Evolutionary conservation across 2,113 vertebrate species (phyloP).

Genomic region (Herpetotheres cachinnans): DNA sequence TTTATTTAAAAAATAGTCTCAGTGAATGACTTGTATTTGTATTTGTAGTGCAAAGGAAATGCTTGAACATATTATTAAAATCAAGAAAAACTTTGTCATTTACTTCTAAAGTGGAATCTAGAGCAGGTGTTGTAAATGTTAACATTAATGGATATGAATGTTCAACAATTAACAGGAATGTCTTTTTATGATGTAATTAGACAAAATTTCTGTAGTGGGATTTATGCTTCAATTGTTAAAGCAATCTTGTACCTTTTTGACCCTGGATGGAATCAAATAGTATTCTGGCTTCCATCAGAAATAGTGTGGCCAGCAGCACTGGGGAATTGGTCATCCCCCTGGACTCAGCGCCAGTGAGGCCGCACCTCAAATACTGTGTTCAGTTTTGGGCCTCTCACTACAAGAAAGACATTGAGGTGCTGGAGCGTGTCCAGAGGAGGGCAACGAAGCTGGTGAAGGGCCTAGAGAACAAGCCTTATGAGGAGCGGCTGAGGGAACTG

Average conservation of each 20-base stretch:
- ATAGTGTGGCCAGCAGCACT: too few species aligned
- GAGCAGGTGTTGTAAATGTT: not conserved
- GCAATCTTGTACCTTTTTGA: not conserved
- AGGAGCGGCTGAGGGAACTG: not conserved
- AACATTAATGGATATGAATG: not conserved
- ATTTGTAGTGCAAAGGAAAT: not conserved
- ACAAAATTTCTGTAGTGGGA: rapidly evolving
- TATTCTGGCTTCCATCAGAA: not conserved
- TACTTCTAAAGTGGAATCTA: not conserved
- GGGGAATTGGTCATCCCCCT: rapidly evolving
- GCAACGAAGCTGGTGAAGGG: not conserved
- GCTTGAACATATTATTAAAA: not conserved
- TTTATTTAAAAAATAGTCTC: not conserved
- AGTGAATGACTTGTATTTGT: not conserved
- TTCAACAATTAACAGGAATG: not conserved
- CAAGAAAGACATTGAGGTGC: not conserved
- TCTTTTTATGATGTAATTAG: not conserved
- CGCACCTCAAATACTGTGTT: rapidly evolving
- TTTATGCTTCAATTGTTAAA: not conserved
- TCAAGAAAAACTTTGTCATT: not conserved
- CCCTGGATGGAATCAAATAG: not conserved
- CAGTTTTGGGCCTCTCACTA: not conserved
- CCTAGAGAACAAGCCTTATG: rapidly evolving
- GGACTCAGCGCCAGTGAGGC: rapidly evolving
- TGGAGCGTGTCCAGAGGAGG: rapidly evolving